phyloP scores from a whole-genome alignment of 92 coral and sea anemone genomes.

The Umimayanthus chanpuru region DNA sequence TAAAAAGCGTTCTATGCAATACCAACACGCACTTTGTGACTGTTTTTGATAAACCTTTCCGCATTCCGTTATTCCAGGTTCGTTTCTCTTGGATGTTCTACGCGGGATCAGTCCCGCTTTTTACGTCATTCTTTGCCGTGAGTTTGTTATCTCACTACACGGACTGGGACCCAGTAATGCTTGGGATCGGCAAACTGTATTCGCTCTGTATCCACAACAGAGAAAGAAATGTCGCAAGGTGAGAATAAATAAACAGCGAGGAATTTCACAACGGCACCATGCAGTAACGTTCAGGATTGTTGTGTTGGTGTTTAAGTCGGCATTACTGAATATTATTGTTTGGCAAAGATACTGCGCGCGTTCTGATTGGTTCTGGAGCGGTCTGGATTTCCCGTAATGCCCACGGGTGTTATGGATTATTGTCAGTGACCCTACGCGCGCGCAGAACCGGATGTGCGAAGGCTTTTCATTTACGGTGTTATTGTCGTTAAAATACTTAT shows the following conservation, averaged over 20 bases:
- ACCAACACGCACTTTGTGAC: neutral
- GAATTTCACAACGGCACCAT: neutral
- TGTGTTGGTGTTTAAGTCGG: neutral
- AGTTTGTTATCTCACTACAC: conserved; percentile 81
- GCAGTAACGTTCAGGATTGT: neutral
- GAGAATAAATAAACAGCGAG: neutral
- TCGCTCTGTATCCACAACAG: neutral
- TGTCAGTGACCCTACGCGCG: too few species aligned
- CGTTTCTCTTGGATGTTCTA: conserved; percentile 84
- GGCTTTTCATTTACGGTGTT: too few species aligned
- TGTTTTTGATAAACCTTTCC: neutral
- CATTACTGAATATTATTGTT: neutral
- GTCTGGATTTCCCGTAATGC: too few species aligned
- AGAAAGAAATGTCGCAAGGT: conserved; percentile 34
- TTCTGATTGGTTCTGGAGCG: too few species aligned
- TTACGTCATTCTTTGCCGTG: conserved; percentile 86
- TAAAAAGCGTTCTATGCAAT: too few species aligned
- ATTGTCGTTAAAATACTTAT: too few species aligned
- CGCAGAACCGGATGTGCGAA: too few species aligned
- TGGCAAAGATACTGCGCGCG: too few species aligned
- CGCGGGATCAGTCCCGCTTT: conserved; percentile 82
- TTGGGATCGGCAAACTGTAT: conserved; percentile 50
- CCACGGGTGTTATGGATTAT: too few species aligned
- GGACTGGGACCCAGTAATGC: conserved; percentile 93
- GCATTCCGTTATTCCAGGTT: conserved; percentile 55